Percentiles rank a stretch among this genome's conserved stretches.
Conservation (phyloP, 2,797 vertebrate species). For the Aldrovandia affinis region DNA sequence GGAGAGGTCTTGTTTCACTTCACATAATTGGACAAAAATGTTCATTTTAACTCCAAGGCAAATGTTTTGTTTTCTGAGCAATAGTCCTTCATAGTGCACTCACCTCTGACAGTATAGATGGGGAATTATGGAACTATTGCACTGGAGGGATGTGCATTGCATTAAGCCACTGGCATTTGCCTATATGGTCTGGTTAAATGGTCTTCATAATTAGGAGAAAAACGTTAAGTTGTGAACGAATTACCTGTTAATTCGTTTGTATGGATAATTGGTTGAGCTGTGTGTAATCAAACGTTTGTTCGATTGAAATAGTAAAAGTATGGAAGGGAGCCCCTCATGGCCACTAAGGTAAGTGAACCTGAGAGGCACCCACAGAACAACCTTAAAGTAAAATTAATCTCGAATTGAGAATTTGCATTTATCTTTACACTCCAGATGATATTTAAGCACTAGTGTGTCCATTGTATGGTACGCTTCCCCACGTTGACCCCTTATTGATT, state of each 20-base stretch:
- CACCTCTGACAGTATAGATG: not conserved
- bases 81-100: not conserved
- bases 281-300: not conserved
- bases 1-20: not conserved
- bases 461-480: not conserved
- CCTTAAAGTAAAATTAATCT: not conserved
- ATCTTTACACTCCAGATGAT: no score
- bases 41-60: not conserved
- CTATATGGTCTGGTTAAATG: no score
- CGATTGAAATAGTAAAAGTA: not conserved
- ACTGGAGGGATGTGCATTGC: not conserved
- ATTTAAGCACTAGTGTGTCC: not conserved
- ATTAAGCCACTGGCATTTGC: not conserved
- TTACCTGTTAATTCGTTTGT: not conserved
- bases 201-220: not conserved
- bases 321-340: not conserved
- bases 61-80: not conserved
- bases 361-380: not conserved
- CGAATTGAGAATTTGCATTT: not conserved
- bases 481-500: not conserved
- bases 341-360: no score
- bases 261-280: not conserved
- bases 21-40: not conserved
- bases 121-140: not conserved
- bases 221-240: not conserved